These are phyloP conservation scores for Diacarnus erythraeanus DNA, from an alignment of 37 sponge, comb jelly and placozoan species.

Conservation along the genomic window DNA sequence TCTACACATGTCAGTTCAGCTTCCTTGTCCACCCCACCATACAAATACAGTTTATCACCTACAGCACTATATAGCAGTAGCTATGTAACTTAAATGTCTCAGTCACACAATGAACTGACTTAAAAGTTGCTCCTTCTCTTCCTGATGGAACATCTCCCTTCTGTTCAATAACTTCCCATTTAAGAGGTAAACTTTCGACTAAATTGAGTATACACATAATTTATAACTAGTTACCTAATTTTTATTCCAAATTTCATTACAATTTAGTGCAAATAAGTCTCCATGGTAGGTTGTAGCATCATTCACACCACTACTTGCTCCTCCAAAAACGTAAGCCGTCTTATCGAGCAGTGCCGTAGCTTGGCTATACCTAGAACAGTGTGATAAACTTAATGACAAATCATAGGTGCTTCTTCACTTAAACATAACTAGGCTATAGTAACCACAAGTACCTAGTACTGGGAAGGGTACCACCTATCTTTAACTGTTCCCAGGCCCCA, in stretches of 20 bases:
- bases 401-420: not conserved
- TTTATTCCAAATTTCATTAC: constrained; percentile 5
- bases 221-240: not conserved
- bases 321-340: constrained; percentile 63
- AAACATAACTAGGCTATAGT: not conserved
- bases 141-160: constrained; percentile 50
- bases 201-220: not conserved
- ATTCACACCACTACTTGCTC: constrained; percentile 30
- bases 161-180: constrained; percentile 55
- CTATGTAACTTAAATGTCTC: not conserved
- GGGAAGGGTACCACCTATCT: constrained; percentile 25
- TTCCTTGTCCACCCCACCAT: constrained; percentile 59
- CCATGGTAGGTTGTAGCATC: constrained; percentile 27
- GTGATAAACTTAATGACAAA: no score
- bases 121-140: constrained; percentile 56
- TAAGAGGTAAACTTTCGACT: constrained; percentile 22
- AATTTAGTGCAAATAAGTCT: constrained; percentile 54
- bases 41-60: constrained; percentile 47
- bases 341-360: constrained; percentile 30
- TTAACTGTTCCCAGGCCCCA: constrained; percentile 30
- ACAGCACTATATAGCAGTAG: constrained; percentile 26
- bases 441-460: constrained; percentile 37
- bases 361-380: constrained; percentile 56
- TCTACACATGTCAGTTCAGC: constrained; percentile 28
- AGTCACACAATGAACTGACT: constrained; percentile 40